Evolutionary conservation across 2,113 vertebrate genomes (phyloP), one percentile per base, ranked within the genome.

Genomic region (Salminus brasiliensis): DNA sequence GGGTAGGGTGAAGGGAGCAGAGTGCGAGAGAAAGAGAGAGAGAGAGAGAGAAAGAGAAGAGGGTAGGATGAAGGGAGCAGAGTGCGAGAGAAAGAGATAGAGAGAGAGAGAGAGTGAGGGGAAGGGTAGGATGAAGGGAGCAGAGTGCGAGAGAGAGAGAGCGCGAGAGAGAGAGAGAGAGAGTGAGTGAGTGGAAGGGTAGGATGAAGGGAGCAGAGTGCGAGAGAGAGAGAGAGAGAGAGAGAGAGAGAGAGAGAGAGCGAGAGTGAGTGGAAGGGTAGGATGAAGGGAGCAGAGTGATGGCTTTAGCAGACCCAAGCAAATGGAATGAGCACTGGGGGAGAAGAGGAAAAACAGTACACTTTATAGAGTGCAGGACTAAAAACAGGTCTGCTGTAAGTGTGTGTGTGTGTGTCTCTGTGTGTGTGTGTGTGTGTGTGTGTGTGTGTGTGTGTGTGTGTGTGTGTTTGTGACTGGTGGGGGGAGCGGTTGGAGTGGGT

Each of bases 251-350:
- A n/a, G n/a, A n/a, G 71, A 18, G 39, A 27, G 55, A 68, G 43
- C 67, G 41, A 41, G 12, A 21, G 27, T 16, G 8, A 68, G 75
- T 36, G 12, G 2, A 30, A 68, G 73, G 36, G 62, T 66, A 49
- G 66, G 41, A 71, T 39, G 72, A 62, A 63, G 65, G 23, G 27
- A 73, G 60, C 34, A 72, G 71, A 68, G 66, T 89, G 91, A 92
- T 92, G 88, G 81, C 57, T 92, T 89, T 90, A 89, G 13, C 91
- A 93, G 91, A 90, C 78, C 73, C 74, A 76, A 70, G 43, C 79
- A 67, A 66, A 82, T 65, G 84, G 70, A 88, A 85, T 84, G 84
- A 81, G 80, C 41, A 43, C 74, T 68, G 49, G 68, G 60, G 47
- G 53, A 67, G 81, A 27, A 76, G 68, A 39, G 63, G 75, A 75